Evolutionary conservation across 2,888 invertebrate genomes (phyloP).

Genomic region (Panopea generosa): DNA sequence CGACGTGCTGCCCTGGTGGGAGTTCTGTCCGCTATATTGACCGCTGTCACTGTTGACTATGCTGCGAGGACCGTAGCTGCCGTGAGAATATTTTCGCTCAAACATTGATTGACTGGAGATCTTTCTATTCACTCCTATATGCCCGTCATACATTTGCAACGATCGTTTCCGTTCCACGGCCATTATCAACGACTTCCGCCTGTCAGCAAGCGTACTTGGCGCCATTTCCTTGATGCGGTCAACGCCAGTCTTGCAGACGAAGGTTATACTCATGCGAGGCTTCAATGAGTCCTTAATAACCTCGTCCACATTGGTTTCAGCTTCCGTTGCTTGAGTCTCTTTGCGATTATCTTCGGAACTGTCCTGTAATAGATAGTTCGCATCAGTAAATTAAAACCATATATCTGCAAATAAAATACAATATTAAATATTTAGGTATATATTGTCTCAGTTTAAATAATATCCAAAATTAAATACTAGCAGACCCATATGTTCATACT

Average conservation of each 20-base stretch:
- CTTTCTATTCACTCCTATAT: not conserved
- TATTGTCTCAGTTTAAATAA: too few species aligned
- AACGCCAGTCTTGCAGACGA: conserved; percentile 51
- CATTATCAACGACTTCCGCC: conserved; percentile 43
- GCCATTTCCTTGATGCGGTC: conserved; percentile 48
- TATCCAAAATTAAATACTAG: too few species aligned
- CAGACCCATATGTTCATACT: too few species aligned
- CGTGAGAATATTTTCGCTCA: conserved; percentile 12
- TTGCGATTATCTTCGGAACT: not conserved
- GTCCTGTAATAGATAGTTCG: not conserved
- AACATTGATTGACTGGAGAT: conserved; percentile 26
- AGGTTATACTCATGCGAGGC: conserved; percentile 50
- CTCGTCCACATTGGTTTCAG: conserved; percentile 27
- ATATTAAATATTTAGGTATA: too few species aligned
- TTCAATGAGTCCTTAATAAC: conserved; percentile 29
- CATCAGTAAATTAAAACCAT: too few species aligned
- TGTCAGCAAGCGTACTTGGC: conserved; percentile 38
- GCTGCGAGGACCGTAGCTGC: not conserved
- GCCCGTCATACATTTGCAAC: conserved; percentile 8
- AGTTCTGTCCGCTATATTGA: not conserved
- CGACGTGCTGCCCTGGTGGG: conserved; percentile 5
- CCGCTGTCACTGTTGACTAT: too few species aligned
- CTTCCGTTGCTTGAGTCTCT: not conserved
- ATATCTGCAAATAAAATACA: too few species aligned
- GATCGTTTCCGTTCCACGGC: conserved; percentile 48